Conservation (phyloP, 2,797 vertebrate species). For the Sebastes matsubarae region DNA sequence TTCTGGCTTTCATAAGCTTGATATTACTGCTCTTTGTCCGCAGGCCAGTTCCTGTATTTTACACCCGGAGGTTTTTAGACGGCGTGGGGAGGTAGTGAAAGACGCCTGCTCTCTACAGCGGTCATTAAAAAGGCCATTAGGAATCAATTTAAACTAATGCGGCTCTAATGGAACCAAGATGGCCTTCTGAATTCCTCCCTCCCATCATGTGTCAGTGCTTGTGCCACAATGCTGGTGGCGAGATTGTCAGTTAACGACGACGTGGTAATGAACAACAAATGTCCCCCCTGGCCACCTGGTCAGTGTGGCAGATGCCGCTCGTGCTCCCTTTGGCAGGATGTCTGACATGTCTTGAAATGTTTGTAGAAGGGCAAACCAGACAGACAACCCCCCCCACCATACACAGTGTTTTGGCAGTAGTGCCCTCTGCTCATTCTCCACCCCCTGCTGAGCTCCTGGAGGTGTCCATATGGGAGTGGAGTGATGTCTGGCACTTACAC, state of each 20-base stretch:
- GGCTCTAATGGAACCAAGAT: conserved; percentile 76
- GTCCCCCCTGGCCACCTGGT: conserved; percentile 36
- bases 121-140: conserved; percentile 77
- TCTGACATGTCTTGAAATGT: conserved; percentile 43
- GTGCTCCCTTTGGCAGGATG: background rate
- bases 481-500: conserved; percentile 59
- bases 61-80: conserved; percentile 16
- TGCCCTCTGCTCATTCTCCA: conserved; percentile 35
- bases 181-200: conserved; percentile 31
- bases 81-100: conserved; percentile 28
- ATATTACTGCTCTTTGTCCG: background rate
- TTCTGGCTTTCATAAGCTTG: conserved; percentile 15
- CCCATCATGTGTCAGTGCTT: conserved; percentile 22
- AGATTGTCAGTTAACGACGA: conserved; percentile 33
- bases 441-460: conserved; percentile 58
- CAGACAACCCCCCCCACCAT: background rate
- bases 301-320: conserved; percentile 35
- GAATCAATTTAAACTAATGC: conserved; percentile 76
- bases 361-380: conserved; percentile 40
- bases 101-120: conserved; percentile 46
- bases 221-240: conserved; percentile 12
- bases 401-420: conserved; percentile 48
- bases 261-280: conserved; percentile 55
- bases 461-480: conserved; percentile 61
- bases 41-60: conserved; percentile 9